Conservation (phyloP, 2,888 invertebrate genomes). For the Willowsia nigromaculata region DNA sequence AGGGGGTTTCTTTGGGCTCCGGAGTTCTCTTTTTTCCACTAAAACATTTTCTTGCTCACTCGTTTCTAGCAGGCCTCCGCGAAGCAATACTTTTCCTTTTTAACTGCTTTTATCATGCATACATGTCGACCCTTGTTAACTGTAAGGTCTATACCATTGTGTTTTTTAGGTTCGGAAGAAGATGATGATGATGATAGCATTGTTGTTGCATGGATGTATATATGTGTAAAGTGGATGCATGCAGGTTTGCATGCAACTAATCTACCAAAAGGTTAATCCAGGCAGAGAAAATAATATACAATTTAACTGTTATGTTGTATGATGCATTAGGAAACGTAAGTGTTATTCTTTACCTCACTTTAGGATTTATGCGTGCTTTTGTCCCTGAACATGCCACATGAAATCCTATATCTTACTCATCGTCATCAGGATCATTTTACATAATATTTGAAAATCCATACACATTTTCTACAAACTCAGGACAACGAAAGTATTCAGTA, state of each 20-base stretch:
- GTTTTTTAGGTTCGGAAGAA: background rate
- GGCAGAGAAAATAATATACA: background rate
- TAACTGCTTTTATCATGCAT: background rate
- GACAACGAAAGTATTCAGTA: no score
- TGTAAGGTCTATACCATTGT: background rate
- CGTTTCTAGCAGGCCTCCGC: background rate
- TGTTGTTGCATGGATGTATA: no score
- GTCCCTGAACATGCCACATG: background rate
- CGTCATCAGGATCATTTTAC: background rate
- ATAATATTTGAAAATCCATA: background rate
- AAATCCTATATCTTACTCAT: constrained; percentile 3
- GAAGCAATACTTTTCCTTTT: background rate
- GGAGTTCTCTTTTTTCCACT: constrained; percentile 29
- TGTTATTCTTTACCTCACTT: background rate
- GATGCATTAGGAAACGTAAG: background rate
- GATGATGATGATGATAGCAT: background rate
- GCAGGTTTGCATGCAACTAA: background rate
- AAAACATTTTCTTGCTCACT: background rate
- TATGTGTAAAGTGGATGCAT: background rate
- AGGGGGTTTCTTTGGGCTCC: constrained; percentile 60
- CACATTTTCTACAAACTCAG: background rate
- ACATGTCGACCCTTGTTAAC: background rate
- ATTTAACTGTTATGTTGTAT: background rate
- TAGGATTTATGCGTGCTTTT: background rate
- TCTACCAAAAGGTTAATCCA: background rate